Evolutionary conservation across 2,888 invertebrate genomes (phyloP), one percentile per base, ranked within the genome.

Genomic region (Hybos culiciformis): DNA sequence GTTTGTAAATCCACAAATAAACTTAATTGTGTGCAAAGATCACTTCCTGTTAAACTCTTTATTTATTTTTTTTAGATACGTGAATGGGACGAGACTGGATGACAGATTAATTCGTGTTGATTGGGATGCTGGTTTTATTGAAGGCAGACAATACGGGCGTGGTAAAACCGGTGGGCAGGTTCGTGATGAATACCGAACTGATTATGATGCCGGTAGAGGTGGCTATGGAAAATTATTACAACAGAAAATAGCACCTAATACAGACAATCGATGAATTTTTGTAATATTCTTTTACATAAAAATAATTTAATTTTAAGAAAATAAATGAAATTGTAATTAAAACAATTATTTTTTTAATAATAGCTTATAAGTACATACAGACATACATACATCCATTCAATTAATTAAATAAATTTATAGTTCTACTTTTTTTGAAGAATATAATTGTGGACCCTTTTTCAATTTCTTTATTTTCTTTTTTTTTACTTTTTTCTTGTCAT

Each of bases 151-250:
- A 63, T 98, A 88, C 70, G 98, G 98, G 21, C 74, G 98, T 53
- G 98, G 98, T 42, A 94, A 93, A 70, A 88, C 88, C 55, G 98
- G 98, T 42, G 98, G 98, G 57, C 97, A 97, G 78, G 96, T 97
- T 4, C 77, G 97, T 55, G 98, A 98, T 62, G 98, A 98, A 70
- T 98, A 97, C 61, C 75, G 97, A 60, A 92, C 90, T 49, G 97
- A 98, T 62, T 98, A 82, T 68, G 98, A 98, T 64, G 80, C 85
- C 26, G 97, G 97, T 0, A 72, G 98, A 63, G 97, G 97, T 39
- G 97, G 98, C 15, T 98, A 94, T 68, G 96, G 96, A 23, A 94
- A 93, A 70, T 80, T 93, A 48, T 78, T 92, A 51, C 84, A 85
- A 49, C 87, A 86, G 61, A 88, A 88, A 69, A 75, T 84, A 42